phyloP scores from a whole-genome alignment of 2,797 vertebrate genomes.

The Lithobates pipiens region DNA sequence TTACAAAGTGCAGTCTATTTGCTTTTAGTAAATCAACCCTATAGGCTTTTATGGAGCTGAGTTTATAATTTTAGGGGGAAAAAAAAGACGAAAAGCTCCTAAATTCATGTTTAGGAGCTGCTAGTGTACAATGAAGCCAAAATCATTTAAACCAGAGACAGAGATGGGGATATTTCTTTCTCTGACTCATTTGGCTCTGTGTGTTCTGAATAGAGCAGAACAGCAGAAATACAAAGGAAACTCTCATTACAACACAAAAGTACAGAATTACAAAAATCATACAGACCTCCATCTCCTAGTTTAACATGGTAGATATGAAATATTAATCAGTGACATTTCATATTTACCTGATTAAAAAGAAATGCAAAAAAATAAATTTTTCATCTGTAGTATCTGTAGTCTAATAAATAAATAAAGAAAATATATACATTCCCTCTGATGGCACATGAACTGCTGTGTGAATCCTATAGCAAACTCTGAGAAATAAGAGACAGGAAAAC shows the following conservation, averaged over 20 bases:
- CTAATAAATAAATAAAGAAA: background rate
- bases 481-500: background rate
- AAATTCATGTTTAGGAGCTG: too few relatives aligned
- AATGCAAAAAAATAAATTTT: background rate
- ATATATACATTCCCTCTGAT: background rate
- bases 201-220: background rate
- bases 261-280: background rate
- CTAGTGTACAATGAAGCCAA: too few relatives aligned
- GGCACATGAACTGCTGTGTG: background rate
- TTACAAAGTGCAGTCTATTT: too few relatives aligned
- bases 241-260: background rate
- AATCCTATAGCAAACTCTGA: background rate
- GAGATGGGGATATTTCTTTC: too few relatives aligned
- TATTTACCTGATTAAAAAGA: background rate
- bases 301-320: background rate
- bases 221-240: background rate
- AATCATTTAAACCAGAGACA: too few relatives aligned
- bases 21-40: too few relatives aligned
- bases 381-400: background rate
- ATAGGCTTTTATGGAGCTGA: too few relatives aligned
- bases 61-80: too few relatives aligned
- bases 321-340: background rate
- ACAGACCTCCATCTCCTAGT: background rate
- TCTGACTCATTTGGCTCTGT: too few relatives aligned
- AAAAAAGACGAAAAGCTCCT: too few relatives aligned